These are phyloP conservation scores for Sus scrofa DNA, from an alignment of 2,113 vertebrate species.

Conservation along the genomic window T2T-Sscrofa CM000812.6:183493001-183493500, in stretches of 20 bases:
- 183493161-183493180: not conserved
- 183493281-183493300: not conserved
- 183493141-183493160: not conserved
- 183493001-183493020: not conserved
- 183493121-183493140: not conserved
- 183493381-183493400: not conserved
- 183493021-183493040: not conserved
- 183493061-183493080: not conserved
- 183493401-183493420: not conserved
- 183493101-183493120: not conserved
- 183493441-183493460: not conserved
- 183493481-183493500: not conserved
- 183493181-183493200: not conserved
- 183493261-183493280: not conserved
- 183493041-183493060: not conserved
- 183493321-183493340: not conserved
- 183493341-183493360: not conserved
- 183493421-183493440: not conserved
- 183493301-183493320: not conserved
- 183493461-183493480: not conserved
- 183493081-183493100: not conserved
- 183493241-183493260: not conserved
- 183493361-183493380: not conserved
- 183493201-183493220: not conserved
- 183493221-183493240: not conserved